phyloP scores from a whole-genome alignment of 2,888 invertebrate genomes.

The Cheilosia vernalis region DNA sequence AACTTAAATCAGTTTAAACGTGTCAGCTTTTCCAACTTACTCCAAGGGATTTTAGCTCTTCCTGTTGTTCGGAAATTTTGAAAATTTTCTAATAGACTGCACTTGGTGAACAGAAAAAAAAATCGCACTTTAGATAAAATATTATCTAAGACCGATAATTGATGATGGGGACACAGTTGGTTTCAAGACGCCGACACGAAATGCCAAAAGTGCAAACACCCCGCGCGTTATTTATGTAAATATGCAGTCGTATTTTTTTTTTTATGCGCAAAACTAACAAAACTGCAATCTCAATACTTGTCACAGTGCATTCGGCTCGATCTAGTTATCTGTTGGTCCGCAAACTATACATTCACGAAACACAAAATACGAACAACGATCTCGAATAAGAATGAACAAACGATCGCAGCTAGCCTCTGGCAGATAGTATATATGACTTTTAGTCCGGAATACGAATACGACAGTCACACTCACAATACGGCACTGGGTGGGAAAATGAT shows the following conservation, averaged over 20 bases:
- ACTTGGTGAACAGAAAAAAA: neutral
- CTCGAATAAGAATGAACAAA: conserved; percentile 34
- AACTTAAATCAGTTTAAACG: conserved; percentile 11
- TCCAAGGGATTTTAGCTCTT: conserved; percentile 77
- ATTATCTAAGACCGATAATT: conserved; percentile 29
- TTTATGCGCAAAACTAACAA: conserved; percentile 21
- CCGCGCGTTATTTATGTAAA: conserved; percentile 14
- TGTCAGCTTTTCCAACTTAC: conserved; percentile 78
- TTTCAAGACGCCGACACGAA: neutral
- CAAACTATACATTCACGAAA: conserved; percentile 62
- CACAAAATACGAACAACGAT: conserved; percentile 24
- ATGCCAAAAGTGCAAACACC: conserved; percentile 30
- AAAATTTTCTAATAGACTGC: conserved; percentile 52
- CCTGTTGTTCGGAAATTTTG: conserved; percentile 79
- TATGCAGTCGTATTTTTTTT: conserved; percentile 5
- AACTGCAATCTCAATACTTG: conserved; percentile 61
- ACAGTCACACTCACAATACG: conserved; percentile 2
- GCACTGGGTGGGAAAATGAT: conserved; percentile 13
- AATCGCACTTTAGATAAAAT: conserved; percentile 20
- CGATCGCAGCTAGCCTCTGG: conserved; percentile 27
- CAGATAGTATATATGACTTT: conserved; percentile 15
- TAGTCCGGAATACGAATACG: conserved; percentile 10
- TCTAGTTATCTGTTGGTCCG: conserved; percentile 54
- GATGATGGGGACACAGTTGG: conserved; percentile 12
- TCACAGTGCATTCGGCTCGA: conserved; percentile 44